These are phyloP conservation scores for Dryoscopus gambensis DNA, from an alignment of 2,113 vertebrate species.

Conservation along the genomic window DNA sequence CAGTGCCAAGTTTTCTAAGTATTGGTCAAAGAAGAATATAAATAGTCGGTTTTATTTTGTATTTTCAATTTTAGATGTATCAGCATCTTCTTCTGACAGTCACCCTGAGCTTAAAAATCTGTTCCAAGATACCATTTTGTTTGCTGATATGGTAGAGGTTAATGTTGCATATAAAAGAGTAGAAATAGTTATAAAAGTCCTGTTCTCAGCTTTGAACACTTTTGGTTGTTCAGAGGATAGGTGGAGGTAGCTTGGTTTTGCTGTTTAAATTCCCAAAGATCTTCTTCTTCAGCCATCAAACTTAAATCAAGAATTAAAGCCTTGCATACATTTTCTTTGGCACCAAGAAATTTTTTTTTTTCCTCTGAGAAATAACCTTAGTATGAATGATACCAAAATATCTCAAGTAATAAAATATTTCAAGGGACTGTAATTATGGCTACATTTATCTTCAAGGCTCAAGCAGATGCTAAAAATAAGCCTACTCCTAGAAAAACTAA, in stretches of 20 bases:
- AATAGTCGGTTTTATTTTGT: neutral
- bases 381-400: neutral
- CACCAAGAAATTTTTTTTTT: neutral
- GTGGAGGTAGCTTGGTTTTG: neutral
- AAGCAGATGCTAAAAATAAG: conserved; percentile 12
- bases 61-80: neutral
- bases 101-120: neutral
- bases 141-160: neutral
- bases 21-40: neutral
- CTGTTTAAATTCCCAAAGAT: neutral
- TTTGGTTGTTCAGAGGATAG: neutral
- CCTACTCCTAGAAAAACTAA: neutral
- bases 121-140: neutral
- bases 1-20: neutral
- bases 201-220: neutral
- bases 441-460: neutral
- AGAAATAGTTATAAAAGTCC: neutral
- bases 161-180: neutral
- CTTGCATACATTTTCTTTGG: neutral
- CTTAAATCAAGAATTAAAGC: neutral
- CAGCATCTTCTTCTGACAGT: neutral
- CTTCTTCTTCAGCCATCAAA: neutral
- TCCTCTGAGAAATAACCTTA: neutral
- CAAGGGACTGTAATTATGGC: neutral
- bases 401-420: neutral